Evolutionary conservation across 1,140 invertebrate species (phyloP).

Genomic region (Heliothis virescens): DNA sequence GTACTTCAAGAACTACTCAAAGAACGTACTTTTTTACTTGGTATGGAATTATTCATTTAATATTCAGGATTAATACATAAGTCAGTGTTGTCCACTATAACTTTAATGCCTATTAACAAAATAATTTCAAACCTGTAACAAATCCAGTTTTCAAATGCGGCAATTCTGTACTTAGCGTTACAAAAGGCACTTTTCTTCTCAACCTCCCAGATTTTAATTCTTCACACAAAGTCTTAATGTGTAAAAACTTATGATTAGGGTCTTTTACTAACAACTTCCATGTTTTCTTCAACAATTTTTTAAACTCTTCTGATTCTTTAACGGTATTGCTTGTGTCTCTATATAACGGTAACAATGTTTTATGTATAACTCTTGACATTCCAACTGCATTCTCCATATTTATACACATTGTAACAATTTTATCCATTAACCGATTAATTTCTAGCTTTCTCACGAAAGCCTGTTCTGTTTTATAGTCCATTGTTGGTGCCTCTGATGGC

Average conservation of each 20-base stretch:
- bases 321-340: slow-evolving; percentile 51
- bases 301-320: slow-evolving; percentile 57
- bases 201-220: slow-evolving; percentile 52
- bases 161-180: slow-evolving; percentile 58
- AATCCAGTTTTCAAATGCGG: slow-evolving; percentile 48
- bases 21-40: too few relatives aligned
- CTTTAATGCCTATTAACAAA: neutral
- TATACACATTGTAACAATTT: slow-evolving; percentile 64
- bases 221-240: slow-evolving; percentile 65
- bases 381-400: slow-evolving; percentile 57
- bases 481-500: neutral
- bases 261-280: slow-evolving; percentile 55
- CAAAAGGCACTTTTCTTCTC: slow-evolving; percentile 62
- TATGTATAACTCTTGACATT: slow-evolving; percentile 66
- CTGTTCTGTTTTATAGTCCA: neutral
- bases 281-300: slow-evolving; percentile 55
- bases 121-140: neutral
- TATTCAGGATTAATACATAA: too few relatives aligned
- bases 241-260: slow-evolving; percentile 61
- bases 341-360: slow-evolving; percentile 56
- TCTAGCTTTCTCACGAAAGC: slow-evolving; percentile 1
- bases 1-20: too few relatives aligned
- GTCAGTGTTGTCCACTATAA: too few relatives aligned
- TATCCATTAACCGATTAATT: slow-evolving; percentile 53
- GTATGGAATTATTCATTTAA: too few relatives aligned